Percentiles rank a stretch among this genome's conserved stretches.
phyloP scores from a whole-genome alignment of 2,797 vertebrate genomes.

The Oryzias sinensis region DNA sequence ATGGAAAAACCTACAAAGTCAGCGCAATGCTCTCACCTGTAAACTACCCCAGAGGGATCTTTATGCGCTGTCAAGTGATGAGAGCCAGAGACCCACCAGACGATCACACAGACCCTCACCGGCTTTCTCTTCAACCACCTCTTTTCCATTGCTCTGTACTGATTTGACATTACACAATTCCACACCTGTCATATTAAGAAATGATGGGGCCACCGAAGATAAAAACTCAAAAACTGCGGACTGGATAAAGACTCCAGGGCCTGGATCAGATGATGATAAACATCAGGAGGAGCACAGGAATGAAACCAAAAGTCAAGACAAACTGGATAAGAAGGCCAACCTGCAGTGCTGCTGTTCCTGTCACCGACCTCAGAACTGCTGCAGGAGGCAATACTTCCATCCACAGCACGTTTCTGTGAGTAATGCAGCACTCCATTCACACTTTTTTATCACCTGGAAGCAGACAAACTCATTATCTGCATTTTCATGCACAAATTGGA shows the following conservation, averaged over 20 bases:
- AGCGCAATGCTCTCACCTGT: slow-evolving; percentile 34
- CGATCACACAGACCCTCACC: background rate
- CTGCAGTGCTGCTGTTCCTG: slow-evolving; percentile 48
- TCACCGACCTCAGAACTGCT: slow-evolving; percentile 37
- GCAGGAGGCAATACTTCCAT: slow-evolving; percentile 3
- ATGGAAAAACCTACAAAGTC: slow-evolving; percentile 49
- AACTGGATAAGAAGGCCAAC: slow-evolving; percentile 30
- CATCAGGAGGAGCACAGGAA: slow-evolving; percentile 23
- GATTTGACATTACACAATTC: slow-evolving; percentile 15
- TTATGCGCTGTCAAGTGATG: background rate
- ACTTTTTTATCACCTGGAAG: background rate
- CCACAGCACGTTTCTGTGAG: slow-evolving; percentile 60
- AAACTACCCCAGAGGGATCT: slow-evolving; percentile 12
- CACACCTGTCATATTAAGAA: slow-evolving; percentile 2
- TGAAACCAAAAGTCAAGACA: slow-evolving; percentile 28
- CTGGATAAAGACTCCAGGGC: slow-evolving; percentile 39
- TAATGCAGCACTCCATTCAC: slow-evolving; percentile 13
- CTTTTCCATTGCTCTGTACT: slow-evolving; percentile 8
- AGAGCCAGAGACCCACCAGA: background rate
- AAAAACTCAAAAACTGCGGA: slow-evolving; percentile 1
- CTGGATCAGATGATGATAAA: slow-evolving; percentile 33
- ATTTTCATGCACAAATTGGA: no score
- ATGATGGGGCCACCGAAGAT: background rate
- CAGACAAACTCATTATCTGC: no score
- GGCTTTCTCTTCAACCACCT: slow-evolving; percentile 22